phyloP scores from a whole-genome alignment of 2,888 invertebrate genomes.

The Scrobipalpa costella region DNA sequence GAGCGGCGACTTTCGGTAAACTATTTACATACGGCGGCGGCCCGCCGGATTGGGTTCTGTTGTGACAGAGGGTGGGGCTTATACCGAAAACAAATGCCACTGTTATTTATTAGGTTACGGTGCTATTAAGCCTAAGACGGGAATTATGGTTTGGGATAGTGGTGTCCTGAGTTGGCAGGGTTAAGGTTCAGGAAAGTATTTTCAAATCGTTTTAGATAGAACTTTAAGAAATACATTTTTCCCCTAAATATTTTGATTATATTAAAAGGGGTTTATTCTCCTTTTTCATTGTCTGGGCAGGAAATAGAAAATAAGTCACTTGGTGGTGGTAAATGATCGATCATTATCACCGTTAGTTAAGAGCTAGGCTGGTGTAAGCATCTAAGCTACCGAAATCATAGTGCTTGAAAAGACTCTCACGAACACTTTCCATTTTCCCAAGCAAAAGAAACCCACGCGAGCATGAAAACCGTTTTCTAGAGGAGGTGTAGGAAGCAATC shows the following conservation, averaged over 20 bases:
- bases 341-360: no score
- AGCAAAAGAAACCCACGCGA: slow-evolving; percentile 30
- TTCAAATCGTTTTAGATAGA: no score
- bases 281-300: no score
- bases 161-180: slow-evolving; percentile 12
- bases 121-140: slow-evolving; percentile 74
- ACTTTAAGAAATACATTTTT: no score
- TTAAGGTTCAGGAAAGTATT: neutral
- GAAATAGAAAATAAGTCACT: no score
- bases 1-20: slow-evolving; percentile 81
- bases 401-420: neutral
- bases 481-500: slow-evolving; percentile 57
- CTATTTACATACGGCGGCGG: slow-evolving; percentile 80
- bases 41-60: slow-evolving; percentile 78
- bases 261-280: no score
- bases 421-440: neutral
- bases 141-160: slow-evolving; percentile 50
- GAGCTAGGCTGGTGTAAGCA: no score
- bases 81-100: slow-evolving; percentile 80
- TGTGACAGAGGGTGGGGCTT: slow-evolving; percentile 80
- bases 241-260: no score
- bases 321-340: no score
- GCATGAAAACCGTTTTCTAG: slow-evolving; percentile 38
- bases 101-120: slow-evolving; percentile 79
- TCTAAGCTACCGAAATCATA: neutral